phyloP scores from a whole-genome alignment of 2,797 vertebrate species.

The Lacerta viridis region DNA sequence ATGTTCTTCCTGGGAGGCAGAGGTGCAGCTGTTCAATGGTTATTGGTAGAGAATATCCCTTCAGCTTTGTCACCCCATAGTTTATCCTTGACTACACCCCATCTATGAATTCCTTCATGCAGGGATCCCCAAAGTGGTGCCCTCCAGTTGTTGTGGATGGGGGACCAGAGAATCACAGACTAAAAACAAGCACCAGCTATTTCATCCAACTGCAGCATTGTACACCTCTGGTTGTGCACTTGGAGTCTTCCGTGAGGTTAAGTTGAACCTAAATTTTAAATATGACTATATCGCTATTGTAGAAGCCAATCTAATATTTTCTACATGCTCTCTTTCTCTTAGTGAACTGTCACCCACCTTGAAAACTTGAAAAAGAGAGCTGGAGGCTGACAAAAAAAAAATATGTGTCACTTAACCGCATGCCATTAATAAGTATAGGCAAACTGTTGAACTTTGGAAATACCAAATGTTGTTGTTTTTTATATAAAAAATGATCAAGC shows the following conservation, averaged over 20 bases:
- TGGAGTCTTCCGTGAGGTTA: neutral
- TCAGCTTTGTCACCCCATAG: neutral
- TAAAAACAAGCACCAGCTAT: neutral
- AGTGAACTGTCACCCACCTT: neutral
- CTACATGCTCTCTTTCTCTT: conserved; percentile 22
- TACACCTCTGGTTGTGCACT: neutral
- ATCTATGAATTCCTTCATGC: neutral
- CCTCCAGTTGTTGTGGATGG: too few relatives aligned
- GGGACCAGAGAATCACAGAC: neutral
- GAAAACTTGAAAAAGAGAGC: neutral
- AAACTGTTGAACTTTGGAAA: conserved; percentile 56
- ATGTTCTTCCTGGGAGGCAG: too few relatives aligned
- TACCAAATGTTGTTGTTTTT: neutral
- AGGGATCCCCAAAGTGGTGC: neutral
- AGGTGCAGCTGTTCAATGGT: too few relatives aligned
- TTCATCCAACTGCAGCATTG: neutral
- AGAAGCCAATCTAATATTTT: neutral
- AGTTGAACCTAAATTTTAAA: neutral
- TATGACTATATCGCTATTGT: neutral
- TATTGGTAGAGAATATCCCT: too few relatives aligned
- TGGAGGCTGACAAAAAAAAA: conserved; percentile 26
- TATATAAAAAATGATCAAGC: conserved; percentile 51
- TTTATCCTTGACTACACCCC: neutral
- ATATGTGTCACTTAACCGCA: conserved; percentile 43
- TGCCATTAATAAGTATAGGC: conserved; percentile 59